Evolutionary conservation across 2,888 invertebrate species (phyloP).

Genomic region (Parasteatoda lunata): DNA sequence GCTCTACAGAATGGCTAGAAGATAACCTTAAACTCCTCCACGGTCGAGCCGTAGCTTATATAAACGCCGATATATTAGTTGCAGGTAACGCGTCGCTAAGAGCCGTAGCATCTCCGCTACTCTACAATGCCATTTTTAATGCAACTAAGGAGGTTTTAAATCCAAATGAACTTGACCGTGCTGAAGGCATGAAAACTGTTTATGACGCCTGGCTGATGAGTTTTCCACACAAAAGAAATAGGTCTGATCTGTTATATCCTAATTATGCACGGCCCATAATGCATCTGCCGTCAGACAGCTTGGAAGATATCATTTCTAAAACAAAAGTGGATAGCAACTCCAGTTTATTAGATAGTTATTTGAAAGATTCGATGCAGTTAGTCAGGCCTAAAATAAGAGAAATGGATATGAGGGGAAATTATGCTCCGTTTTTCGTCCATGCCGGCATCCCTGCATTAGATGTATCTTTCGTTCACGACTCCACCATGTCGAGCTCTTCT

Average conservation of each 20-base stretch:
- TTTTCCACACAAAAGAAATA: conserved; percentile 69
- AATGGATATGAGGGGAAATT: conserved; percentile 69
- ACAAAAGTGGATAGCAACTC: conserved; percentile 11
- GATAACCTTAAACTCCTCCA: conserved; percentile 70
- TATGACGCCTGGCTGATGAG: conserved; percentile 70
- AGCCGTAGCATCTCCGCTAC: conserved; percentile 70
- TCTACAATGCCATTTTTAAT: conserved; percentile 70
- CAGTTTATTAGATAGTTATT: conserved; percentile 64
- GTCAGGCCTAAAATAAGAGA: conserved; percentile 69
- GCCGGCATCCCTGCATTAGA: conserved; percentile 71
- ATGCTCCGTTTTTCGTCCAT: conserved; percentile 69
- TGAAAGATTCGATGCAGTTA: conserved; percentile 62
- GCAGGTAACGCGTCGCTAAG: conserved; percentile 69
- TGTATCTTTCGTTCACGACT: conserved; percentile 68
- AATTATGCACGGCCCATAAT: conserved; percentile 32
- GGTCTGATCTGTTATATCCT: conserved; percentile 62
- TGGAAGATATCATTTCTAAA: conserved; percentile 47
- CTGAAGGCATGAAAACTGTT: conserved; percentile 65
- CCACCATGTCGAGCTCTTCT: conserved; percentile 62
- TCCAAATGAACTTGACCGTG: conserved; percentile 65
- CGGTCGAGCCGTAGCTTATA: conserved; percentile 70
- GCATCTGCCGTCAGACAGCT: conserved; percentile 13
- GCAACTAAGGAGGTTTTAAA: conserved; percentile 69
- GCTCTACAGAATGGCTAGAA: conserved; percentile 71
- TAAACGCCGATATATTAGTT: conserved; percentile 70